phyloP scores from a whole-genome alignment of 2,797 vertebrate species.

The Naso thynnoides region DNA sequence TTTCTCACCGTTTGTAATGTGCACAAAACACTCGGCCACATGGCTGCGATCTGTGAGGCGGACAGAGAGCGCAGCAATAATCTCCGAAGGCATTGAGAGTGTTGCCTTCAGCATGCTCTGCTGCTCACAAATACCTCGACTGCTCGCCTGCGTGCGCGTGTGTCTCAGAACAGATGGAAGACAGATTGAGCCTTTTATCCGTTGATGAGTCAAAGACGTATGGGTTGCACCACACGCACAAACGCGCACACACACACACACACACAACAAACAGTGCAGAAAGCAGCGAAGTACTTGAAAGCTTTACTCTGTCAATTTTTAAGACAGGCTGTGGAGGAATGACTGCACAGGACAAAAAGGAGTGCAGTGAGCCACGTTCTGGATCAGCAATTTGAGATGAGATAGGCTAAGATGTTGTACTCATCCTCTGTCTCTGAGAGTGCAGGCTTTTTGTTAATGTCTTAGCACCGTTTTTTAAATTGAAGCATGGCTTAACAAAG shows the following conservation, averaged over 20 bases:
- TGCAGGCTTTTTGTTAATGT: conserved; percentile 32
- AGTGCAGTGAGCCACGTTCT: conserved; percentile 33
- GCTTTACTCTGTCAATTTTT: conserved; percentile 50
- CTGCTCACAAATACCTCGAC: conserved; percentile 61
- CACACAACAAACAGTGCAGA: conserved; percentile 33
- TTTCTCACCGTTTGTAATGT: not conserved
- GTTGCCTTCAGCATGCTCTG: conserved; percentile 59
- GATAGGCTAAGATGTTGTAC: conserved; percentile 47
- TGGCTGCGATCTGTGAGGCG: conserved; percentile 1
- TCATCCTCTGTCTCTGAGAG: conserved; percentile 39
- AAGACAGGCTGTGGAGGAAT: conserved; percentile 42
- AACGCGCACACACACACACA: conserved; percentile 34
- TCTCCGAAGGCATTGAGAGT: conserved; percentile 53
- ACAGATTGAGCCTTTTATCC: conserved; percentile 72
- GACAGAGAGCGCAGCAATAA: conserved; percentile 36
- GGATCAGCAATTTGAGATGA: conserved; percentile 68
- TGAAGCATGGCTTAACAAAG: conserved; percentile 47
- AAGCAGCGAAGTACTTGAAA: conserved; percentile 36
- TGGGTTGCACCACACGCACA: conserved; percentile 30
- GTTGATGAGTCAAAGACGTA: conserved; percentile 62
- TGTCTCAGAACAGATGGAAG: conserved; percentile 65
- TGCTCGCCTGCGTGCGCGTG: conserved; percentile 32
- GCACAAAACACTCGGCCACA: conserved; percentile 7
- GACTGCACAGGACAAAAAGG: conserved; percentile 37
- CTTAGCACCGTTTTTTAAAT: conserved; percentile 40